Evolutionary conservation across 2,888 invertebrate genomes (phyloP).

Genomic region (Lamellibrachia columna): DNA sequence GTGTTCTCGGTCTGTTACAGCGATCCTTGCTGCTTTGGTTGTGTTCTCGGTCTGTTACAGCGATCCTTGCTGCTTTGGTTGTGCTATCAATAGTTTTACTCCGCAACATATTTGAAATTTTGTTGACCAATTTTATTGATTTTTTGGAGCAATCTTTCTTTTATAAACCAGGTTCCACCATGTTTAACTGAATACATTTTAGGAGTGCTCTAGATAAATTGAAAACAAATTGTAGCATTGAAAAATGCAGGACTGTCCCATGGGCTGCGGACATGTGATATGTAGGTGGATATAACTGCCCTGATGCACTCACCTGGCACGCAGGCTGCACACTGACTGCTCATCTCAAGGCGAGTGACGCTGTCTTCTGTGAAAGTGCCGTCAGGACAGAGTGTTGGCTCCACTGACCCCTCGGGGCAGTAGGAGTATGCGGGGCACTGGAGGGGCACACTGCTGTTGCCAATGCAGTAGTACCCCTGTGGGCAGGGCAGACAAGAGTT

Average conservation of each 20-base stretch:
- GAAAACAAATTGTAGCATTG: neutral
- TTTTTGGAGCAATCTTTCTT: neutral
- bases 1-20: no score
- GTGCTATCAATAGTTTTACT: neutral
- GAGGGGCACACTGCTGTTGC: conserved; percentile 52
- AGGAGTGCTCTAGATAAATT: no score
- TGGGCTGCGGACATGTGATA: no score
- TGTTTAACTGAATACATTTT: no score
- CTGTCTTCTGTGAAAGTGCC: conserved; percentile 54
- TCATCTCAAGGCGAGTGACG: conserved; percentile 45
- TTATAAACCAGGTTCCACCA: neutral
- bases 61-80: neutral
- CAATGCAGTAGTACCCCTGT: conserved; percentile 53
- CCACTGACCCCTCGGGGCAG: conserved; percentile 53
- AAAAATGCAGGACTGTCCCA: neutral
- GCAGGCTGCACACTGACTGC: conserved; percentile 52
- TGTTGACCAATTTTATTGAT: no score
- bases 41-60: no score
- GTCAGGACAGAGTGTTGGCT: conserved; percentile 55
- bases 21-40: no score
- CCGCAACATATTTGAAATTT: no score
- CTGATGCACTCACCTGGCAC: conserved; percentile 46
- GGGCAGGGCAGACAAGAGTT: conserved; percentile 57
- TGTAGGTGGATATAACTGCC: neutral
- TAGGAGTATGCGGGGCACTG: conserved; percentile 57